A percentile compares a stretch with the other conserved stretches of the same genome.
Evolutionary conservation across 2,113 vertebrate genomes (phyloP).

Genomic region (Brachirus orientalis): DNA sequence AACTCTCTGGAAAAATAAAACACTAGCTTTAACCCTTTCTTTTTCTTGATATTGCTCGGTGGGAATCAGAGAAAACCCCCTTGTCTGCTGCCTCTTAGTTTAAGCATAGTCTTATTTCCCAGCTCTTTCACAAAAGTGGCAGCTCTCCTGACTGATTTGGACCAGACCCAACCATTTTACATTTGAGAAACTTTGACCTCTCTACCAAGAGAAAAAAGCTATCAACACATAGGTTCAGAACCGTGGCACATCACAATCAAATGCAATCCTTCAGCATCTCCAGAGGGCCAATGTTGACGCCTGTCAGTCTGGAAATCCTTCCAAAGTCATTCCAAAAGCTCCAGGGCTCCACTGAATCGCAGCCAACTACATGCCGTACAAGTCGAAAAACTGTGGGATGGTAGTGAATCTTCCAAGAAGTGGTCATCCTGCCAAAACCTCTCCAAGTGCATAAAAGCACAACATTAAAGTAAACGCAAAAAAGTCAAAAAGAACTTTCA

Average conservation of each 20-base stretch:
- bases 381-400: slow-evolving; percentile 38
- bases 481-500: slow-evolving; percentile 21
- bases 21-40: background rate
- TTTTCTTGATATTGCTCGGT: background rate
- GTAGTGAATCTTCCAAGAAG: slow-evolving; percentile 50
- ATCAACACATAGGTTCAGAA: slow-evolving; percentile 25
- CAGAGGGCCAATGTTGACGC: slow-evolving; percentile 53
- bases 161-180: slow-evolving; percentile 5
- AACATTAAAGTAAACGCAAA: slow-evolving; percentile 32
- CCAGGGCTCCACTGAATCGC: slow-evolving; percentile 43
- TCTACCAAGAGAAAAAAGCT: slow-evolving; percentile 20
- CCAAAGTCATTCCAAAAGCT: slow-evolving; percentile 58
- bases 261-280: slow-evolving; percentile 36
- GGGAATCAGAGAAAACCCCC: background rate
- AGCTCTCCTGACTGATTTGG: slow-evolving; percentile 16
- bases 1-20: no score
- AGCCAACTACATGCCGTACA: slow-evolving; percentile 44
- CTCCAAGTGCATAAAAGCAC: slow-evolving; percentile 9
- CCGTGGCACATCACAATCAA: slow-evolving; percentile 38
- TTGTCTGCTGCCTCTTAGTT: no score
- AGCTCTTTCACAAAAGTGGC: background rate
- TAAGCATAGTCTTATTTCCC: background rate
- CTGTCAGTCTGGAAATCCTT: slow-evolving; percentile 66
- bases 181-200: slow-evolving; percentile 24
- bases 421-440: slow-evolving; percentile 44